These are phyloP conservation scores for Gryllus bimaculatus DNA, from an alignment of 1,140 invertebrate species.

Conservation along the genomic window DNA sequence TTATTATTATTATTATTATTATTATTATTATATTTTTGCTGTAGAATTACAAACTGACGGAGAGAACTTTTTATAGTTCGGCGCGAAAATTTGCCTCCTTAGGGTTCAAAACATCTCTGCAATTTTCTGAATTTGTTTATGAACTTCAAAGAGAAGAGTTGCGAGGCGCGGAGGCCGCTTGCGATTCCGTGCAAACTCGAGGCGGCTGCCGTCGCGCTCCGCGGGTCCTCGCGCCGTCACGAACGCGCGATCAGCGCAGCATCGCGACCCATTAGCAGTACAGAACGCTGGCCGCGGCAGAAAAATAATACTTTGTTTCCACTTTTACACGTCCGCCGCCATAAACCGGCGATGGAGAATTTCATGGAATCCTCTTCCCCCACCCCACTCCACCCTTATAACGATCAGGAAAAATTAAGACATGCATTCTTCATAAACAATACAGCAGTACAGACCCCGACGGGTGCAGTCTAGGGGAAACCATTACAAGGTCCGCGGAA, in stretches of 20 bases:
- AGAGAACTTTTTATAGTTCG: too few species aligned
- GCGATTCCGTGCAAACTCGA: too few species aligned
- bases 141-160: too few species aligned
- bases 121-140: too few species aligned
- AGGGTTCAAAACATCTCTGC: too few species aligned
- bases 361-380: too few species aligned
- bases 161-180: too few species aligned
- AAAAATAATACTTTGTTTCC: slow-evolving; percentile 1
- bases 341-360: background rate
- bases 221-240: background rate
- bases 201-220: too few species aligned
- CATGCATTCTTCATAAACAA: slow-evolving; percentile 5
- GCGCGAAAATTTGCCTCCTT: too few species aligned
- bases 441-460: background rate
- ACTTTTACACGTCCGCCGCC: background rate
- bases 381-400: background rate
- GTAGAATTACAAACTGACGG: too few species aligned
- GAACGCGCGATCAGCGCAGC: background rate
- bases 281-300: background rate
- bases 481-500: slow-evolving; percentile 2
- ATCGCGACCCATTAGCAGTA: background rate
- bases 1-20: too few species aligned
- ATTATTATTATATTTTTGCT: too few species aligned
- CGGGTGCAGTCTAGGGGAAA: background rate
- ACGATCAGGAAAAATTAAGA: background rate